Conservation (phyloP, 30 jellyfish, hydroid and myxozoan species). For the Hydractinia echinata region DNA sequence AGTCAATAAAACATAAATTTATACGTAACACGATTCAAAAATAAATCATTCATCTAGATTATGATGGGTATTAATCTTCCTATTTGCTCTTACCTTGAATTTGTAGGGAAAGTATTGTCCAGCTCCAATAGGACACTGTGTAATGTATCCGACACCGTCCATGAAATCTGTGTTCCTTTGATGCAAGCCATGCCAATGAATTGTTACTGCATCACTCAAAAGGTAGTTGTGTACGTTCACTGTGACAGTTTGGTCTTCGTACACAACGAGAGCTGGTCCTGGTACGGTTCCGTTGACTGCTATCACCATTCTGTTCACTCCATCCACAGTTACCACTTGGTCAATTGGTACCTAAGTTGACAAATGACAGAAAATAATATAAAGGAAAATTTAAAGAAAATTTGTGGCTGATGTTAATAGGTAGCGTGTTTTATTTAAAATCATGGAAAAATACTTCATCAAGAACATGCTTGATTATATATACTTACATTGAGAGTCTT, state of each 20-base stretch:
- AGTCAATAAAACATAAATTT: too few species aligned
- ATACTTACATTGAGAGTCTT: constrained; percentile 29
- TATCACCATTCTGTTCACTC: constrained; percentile 42
- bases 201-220: constrained; percentile 69
- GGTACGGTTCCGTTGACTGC: constrained; percentile 48
- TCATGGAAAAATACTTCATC: too few species aligned
- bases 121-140: constrained; percentile 95
- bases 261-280: constrained; percentile 52
- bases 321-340: constrained; percentile 47
- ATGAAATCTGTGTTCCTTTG: constrained; percentile 81
- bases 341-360: constrained; percentile 25
- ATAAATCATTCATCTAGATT: too few species aligned
- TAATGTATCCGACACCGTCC: constrained; percentile 92
- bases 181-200: constrained; percentile 92
- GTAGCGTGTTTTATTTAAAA: too few species aligned
- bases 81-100: background rate
- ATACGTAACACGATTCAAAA: too few species aligned
- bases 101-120: constrained; percentile 43
- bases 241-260: constrained; percentile 34
- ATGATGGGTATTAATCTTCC: too few species aligned
- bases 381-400: too few species aligned
- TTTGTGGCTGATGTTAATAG: too few species aligned
- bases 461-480: too few species aligned
- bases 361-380: background rate
- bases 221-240: constrained; percentile 55